A percentile compares a stretch with the other conserved stretches of the same genome.
These are phyloP conservation scores for Bucorvus abyssinicus DNA, from an alignment of 2,797 vertebrate genomes.

Conservation along the genomic window DNA sequence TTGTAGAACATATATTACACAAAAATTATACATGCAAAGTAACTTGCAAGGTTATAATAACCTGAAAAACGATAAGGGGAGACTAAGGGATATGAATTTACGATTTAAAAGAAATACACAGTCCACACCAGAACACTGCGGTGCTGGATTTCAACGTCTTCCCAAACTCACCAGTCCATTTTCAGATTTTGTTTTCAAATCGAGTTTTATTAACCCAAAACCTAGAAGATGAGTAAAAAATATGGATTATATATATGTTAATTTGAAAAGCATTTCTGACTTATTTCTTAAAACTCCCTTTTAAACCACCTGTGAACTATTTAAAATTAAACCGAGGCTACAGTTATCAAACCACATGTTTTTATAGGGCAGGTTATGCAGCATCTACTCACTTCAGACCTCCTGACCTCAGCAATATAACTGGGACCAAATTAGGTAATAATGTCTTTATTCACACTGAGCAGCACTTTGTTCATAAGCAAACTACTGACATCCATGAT, in stretches of 20 bases:
- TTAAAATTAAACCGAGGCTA: neutral
- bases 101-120: neutral
- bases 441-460: neutral
- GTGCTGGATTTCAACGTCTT: neutral
- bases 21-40: neutral
- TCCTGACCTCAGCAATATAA: neutral
- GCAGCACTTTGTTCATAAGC: neutral
- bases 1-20: neutral
- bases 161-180: slow-evolving; percentile 92
- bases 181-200: slow-evolving; percentile 96
- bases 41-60: neutral
- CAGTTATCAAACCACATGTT: neutral
- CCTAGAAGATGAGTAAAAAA: slow-evolving; percentile 76
- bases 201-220: slow-evolving; percentile 95
- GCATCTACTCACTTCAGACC: neutral
- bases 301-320: neutral
- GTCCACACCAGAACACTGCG: neutral
- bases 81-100: neutral
- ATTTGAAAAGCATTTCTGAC: neutral
- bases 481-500: neutral
- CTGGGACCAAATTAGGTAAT: neutral
- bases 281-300: neutral
- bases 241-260: neutral
- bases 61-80: neutral
- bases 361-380: neutral